Evolutionary conservation across 2,888 invertebrate genomes (phyloP).

Genomic region (Oligia latruncula): DNA sequence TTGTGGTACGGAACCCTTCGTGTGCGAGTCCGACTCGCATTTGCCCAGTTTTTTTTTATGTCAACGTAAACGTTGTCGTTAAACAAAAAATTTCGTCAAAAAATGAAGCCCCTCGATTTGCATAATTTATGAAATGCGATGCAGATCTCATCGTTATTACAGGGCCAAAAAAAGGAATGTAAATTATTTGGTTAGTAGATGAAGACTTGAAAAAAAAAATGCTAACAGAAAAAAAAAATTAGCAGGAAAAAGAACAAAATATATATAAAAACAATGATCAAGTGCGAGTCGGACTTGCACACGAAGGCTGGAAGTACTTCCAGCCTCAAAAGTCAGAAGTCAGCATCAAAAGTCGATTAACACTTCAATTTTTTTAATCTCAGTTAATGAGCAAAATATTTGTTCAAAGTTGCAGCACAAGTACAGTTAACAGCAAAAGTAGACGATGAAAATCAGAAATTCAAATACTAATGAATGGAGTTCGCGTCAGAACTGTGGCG

Average conservation of each 20-base stretch:
- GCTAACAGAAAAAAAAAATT: not conserved
- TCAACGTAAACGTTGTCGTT: constrained; percentile 16
- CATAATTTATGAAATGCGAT: constrained; percentile 45
- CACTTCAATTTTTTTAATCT: too few species aligned
- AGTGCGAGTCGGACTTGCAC: too few species aligned
- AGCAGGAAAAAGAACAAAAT: not conserved
- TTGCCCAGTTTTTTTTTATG: constrained; percentile 5
- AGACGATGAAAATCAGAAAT: too few species aligned
- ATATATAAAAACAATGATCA: not conserved
- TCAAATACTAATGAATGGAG: too few species aligned
- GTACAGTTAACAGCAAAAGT: too few species aligned
- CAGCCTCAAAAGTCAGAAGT: too few species aligned
- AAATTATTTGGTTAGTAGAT: constrained; percentile 16
- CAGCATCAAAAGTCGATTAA: too few species aligned
- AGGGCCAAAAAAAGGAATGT: constrained; percentile 1
- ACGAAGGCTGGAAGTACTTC: not conserved
- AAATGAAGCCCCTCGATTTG: constrained; percentile 34
- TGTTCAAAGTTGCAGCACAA: too few species aligned
- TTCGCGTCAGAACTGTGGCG: too few species aligned
- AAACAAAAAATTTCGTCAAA: constrained; percentile 33
- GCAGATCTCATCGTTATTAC: constrained; percentile 40
- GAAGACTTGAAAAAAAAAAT: not conserved
- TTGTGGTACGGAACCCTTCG: too few species aligned
- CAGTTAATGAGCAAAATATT: too few species aligned
- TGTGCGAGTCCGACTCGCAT: too few species aligned